A percentile compares a stretch with the other conserved stretches of the same genome.
Conservation (phyloP, 2,888 invertebrate genomes). For the Alloscopus bannaensis region DNA sequence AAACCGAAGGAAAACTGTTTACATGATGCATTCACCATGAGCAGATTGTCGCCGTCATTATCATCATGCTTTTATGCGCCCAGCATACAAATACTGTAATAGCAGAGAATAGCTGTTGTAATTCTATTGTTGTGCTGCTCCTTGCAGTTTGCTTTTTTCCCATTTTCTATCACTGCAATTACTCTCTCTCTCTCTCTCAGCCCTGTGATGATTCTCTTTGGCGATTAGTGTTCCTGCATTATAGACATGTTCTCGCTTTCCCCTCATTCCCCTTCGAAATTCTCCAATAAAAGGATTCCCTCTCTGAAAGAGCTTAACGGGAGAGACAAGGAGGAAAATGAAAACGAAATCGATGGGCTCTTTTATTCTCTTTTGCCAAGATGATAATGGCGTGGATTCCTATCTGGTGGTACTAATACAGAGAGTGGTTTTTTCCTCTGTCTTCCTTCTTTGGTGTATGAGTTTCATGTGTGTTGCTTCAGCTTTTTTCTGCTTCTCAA, state of each 20-base stretch:
- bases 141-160: neutral
- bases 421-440: no score
- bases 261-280: neutral
- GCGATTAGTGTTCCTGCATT: no score
- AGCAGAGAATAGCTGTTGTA: neutral
- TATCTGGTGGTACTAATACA: no score
- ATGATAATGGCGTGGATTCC: slow-evolving; percentile 8
- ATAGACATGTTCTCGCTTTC: no score
- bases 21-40: no score
- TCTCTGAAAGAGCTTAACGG: neutral
- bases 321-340: neutral
- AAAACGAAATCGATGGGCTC: neutral
- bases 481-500: no score
- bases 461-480: neutral
- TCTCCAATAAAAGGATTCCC: neutral
- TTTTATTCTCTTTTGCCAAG: neutral
- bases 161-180: slow-evolving; percentile 10
- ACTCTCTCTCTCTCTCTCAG: no score
- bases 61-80: neutral
- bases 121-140: slow-evolving; percentile 9
- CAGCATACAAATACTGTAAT: neutral
- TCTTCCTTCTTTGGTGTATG: no score
- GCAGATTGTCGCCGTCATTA: slow-evolving; percentile 17
- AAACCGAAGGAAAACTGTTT: no score
- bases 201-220: no score